These are phyloP conservation scores for Dasypus novemcinctus DNA, from an alignment of 2,113 vertebrate species.

Conservation along the genomic window DNA sequence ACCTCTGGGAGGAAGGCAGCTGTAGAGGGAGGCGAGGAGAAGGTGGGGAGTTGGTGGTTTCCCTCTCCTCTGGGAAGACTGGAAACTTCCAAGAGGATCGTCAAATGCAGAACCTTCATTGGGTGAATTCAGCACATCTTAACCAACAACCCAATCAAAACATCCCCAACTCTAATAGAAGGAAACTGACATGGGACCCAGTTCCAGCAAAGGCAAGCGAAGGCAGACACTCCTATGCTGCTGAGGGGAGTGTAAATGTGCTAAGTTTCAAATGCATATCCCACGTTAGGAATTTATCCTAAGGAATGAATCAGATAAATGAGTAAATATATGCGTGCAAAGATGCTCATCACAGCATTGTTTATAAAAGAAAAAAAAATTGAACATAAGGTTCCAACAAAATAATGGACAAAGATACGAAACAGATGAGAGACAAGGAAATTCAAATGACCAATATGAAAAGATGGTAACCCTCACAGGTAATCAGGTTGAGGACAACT, in stretches of 20 bases:
- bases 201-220: background rate
- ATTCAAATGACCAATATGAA: background rate
- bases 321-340: background rate
- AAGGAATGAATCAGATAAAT: background rate
- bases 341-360: background rate
- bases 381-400: background rate
- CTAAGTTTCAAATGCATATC: background rate
- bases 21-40: background rate
- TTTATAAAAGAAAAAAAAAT: background rate
- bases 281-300: background rate
- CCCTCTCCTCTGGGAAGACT: background rate
- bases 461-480: background rate
- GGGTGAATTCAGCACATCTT: background rate
- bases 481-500: background rate
- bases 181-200: background rate
- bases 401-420: background rate
- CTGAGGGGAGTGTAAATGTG: background rate
- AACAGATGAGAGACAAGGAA: background rate
- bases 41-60: background rate
- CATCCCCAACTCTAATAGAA: background rate
- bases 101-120: background rate
- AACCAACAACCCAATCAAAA: background rate
- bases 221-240: background rate
- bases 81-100: background rate
- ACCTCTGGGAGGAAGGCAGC: background rate